Conservation (phyloP, 2,888 invertebrate genomes). For the Pandemis cinnamomeana region DNA sequence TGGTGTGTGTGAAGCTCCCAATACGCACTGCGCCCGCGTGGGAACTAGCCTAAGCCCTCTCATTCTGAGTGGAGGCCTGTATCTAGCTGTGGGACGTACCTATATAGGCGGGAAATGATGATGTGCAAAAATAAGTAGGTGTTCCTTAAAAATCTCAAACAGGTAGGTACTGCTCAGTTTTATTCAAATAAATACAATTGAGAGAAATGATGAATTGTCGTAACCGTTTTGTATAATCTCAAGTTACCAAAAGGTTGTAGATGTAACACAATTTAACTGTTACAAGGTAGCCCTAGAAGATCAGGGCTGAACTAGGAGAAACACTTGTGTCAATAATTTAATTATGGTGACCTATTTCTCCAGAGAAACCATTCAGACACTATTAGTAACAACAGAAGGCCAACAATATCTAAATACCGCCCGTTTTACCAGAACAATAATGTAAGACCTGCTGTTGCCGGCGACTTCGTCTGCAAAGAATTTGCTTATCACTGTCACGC, state of each 20-base stretch:
- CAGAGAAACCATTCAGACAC: slow-evolving; percentile 1
- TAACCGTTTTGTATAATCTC: not conserved
- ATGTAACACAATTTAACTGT: slow-evolving; percentile 2
- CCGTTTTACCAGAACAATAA: not conserved
- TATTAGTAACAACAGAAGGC: not conserved
- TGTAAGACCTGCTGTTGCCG: not conserved
- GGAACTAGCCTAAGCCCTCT: no score
- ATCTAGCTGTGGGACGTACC: no score
- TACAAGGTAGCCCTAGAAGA: slow-evolving; percentile 7
- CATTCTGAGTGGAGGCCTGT: no score
- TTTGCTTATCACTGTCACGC: no score
- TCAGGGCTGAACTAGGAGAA: not conserved
- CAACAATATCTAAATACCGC: not conserved
- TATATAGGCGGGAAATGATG: no score
- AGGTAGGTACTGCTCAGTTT: not conserved
- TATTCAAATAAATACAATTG: no score
- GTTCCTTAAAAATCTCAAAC: not conserved
- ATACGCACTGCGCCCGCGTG: no score
- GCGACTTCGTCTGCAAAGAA: no score
- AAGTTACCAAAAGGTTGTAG: not conserved
- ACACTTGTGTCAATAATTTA: slow-evolving; percentile 27
- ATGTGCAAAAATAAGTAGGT: not conserved
- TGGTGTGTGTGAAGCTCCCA: no score
- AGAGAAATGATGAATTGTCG: not conserved
- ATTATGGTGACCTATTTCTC: slow-evolving; percentile 5